Evolutionary conservation across 2,113 vertebrate genomes (phyloP).

Genomic region (Etheostoma cragini): DNA sequence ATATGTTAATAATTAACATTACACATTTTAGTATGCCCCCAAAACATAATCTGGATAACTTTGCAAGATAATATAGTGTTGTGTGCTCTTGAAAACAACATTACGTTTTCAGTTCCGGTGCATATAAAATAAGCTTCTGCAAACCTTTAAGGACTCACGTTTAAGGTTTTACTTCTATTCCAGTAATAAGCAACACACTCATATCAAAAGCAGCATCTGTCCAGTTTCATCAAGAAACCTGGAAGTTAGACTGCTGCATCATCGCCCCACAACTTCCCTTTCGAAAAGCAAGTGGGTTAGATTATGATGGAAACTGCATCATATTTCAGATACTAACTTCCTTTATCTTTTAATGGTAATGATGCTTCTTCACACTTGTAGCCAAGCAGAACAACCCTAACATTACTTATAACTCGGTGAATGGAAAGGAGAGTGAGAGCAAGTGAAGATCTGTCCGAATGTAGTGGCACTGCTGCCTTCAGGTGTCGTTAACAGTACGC

Average conservation of each 20-base stretch:
- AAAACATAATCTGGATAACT: background rate
- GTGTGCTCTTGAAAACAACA: background rate
- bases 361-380: conserved; percentile 8
- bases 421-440: too few species aligned
- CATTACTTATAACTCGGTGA: background rate
- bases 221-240: conserved; percentile 22
- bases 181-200: background rate
- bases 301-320: background rate
- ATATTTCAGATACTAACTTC: background rate
- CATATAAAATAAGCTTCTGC: background rate
- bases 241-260: background rate
- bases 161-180: background rate
- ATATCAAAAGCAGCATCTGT: background rate
- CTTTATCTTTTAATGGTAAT: conserved; percentile 9
- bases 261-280: conserved; percentile 27
- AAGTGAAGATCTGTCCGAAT: background rate
- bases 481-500: background rate
- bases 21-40: too few species aligned
- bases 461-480: background rate
- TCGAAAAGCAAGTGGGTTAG: background rate
- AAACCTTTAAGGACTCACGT: background rate
- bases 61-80: background rate
- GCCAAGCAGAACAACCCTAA: background rate
- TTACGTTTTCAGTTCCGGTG: background rate
- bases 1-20: too few species aligned